Conservation (phyloP, 2,888 invertebrate species). For the Hypolimnas misippus region DNA sequence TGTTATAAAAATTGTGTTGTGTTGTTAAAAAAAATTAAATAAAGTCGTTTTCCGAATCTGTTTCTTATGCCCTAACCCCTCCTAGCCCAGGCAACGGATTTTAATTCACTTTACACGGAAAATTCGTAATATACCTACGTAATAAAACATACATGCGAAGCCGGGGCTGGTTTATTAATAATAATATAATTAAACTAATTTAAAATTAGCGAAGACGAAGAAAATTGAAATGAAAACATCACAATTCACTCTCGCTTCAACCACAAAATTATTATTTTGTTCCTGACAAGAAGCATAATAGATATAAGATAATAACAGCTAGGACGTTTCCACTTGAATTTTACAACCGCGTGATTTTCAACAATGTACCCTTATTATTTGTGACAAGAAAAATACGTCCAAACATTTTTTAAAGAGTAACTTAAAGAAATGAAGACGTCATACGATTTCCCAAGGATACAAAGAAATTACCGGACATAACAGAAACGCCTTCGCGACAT, state of each 20-base stretch:
- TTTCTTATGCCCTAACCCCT: no score
- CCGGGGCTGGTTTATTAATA: no score
- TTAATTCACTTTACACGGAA: no score
- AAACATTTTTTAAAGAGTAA: conserved; percentile 1
- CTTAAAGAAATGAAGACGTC: conserved; percentile 40
- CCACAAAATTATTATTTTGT: background rate
- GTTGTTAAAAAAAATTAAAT: no score
- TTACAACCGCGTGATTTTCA: conserved; percentile 5
- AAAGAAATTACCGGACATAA: conserved; percentile 49
- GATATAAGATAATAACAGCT: background rate
- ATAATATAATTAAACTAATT: no score
- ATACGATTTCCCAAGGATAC: conserved; percentile 42
- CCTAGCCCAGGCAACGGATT: no score
- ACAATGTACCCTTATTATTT: conserved; percentile 9
- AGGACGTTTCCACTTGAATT: background rate
- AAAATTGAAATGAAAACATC: no score
- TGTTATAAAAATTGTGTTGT: no score
- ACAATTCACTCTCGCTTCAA: background rate
- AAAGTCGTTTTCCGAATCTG: no score
- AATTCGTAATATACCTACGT: no score
- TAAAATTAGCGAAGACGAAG: no score
- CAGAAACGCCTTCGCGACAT: conserved; percentile 47
- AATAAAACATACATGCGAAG: no score
- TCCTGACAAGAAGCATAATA: background rate
- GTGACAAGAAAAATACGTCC: conserved; percentile 13